Base-by-base conservation (phyloP, 2,888 invertebrate genomes). In the Autographa pulchrina region DNA sequence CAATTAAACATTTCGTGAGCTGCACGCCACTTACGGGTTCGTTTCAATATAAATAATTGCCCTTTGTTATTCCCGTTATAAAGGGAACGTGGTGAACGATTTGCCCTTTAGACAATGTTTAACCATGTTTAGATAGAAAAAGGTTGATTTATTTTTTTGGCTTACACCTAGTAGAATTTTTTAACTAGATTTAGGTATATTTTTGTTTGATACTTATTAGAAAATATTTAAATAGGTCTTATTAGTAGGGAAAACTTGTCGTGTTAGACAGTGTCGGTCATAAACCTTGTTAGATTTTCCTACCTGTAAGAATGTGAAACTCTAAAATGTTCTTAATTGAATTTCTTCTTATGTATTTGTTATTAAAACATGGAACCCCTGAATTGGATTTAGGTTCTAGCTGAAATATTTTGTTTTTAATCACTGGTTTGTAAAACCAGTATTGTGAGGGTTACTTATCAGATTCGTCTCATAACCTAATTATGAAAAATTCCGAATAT, bases 1-100 rank as follows among this genome's bases (percentile, higher is more conserved):
- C 95, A 96, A 96, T 95, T 95, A 95, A 95, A 93, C 91, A 90
- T 91, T 92, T 91, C 89, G 92, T 93, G 89, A 87, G 86, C 86
- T 88, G 92, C 93, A 92, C 94, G 94, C 94, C 93, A 94, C 93
- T 94, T 93, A 89, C 92, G 93, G 92, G 92, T 78, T 85, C 90
- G 89, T 88, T 90, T 88, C 90, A 91, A 92, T 92, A 90, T 91
- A 91, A 90, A 92, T 94, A 92, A 95, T 95, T 92, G 93, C 90
- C 90, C 91, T 93, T 94, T 94, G 94, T 94, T 94, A 87, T 89
- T 82, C 85, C 73, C 87, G 91, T 91, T 91, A 92, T 85, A 81
- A 81, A 62, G 83, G 80, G 85, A 83, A 82, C 85, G 85, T 84
- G 76, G 84, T 86, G 83, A 75, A 83, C 78, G 66, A 68, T 66